These are phyloP conservation scores for Lepisosteus osseus DNA, from an alignment of 2,113 vertebrate species.

Conservation along the genomic window DNA sequence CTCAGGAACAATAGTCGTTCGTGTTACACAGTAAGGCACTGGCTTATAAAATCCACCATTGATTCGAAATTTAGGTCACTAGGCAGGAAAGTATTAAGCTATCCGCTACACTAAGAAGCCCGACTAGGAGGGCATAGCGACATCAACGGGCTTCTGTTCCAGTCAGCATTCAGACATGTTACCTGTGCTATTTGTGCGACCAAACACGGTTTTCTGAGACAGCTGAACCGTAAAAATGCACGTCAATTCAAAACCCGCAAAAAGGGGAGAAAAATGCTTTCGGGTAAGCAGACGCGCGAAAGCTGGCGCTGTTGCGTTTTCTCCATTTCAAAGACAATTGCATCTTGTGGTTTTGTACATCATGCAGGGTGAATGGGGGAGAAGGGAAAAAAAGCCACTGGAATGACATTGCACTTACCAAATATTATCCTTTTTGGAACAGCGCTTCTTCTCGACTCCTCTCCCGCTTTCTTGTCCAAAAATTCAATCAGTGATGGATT, in stretches of 20 bases:
- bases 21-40: neutral
- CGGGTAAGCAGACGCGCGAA: neutral
- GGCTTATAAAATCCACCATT: slow-evolving; percentile 2
- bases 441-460: slow-evolving; percentile 13
- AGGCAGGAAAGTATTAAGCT: slow-evolving; percentile 14
- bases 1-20: neutral
- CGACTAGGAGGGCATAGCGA: neutral
- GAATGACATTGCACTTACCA: slow-evolving; percentile 28
- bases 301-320: neutral
- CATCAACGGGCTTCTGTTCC: neutral
- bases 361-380: neutral
- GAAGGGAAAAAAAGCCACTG: slow-evolving; percentile 4
- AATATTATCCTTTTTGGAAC: slow-evolving; percentile 5
- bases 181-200: slow-evolving; percentile 5
- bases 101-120: slow-evolving; percentile 3
- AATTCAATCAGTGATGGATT: slow-evolving; percentile 3
- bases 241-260: neutral
- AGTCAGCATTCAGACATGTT: slow-evolving; percentile 2
- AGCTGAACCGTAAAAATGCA: neutral
- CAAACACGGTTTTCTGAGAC: neutral
- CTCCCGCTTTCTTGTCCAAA: slow-evolving; percentile 14
- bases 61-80: slow-evolving; percentile 29
- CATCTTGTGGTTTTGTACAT: neutral
- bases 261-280: neutral
- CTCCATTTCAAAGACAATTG: neutral